Evolutionary conservation across 2,888 invertebrate species (phyloP).

Genomic region (Campaea margaritaria): DNA sequence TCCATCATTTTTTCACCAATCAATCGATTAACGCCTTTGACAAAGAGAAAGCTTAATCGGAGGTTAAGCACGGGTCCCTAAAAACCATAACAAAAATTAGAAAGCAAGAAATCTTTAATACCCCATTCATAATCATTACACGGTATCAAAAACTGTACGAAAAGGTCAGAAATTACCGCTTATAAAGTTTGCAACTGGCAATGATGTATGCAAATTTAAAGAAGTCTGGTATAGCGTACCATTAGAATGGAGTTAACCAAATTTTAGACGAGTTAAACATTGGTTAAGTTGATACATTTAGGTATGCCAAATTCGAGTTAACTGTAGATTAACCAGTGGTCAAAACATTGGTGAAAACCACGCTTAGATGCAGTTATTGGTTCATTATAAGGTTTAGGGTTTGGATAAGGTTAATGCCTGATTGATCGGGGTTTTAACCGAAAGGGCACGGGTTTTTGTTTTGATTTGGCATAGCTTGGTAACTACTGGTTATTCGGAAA

Average conservation of each 20-base stretch:
- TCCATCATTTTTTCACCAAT: slow-evolving; percentile 24
- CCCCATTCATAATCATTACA: slow-evolving; percentile 51
- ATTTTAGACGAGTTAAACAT: too few relatives aligned
- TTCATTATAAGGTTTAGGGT: slow-evolving; percentile 67
- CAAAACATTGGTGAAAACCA: too few relatives aligned
- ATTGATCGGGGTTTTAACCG: slow-evolving; percentile 48
- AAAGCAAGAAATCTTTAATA: slow-evolving; percentile 73
- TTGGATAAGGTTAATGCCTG: slow-evolving; percentile 52
- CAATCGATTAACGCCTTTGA: slow-evolving; percentile 25
- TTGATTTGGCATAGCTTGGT: slow-evolving; percentile 11
- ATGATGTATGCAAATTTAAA: slow-evolving; percentile 80
- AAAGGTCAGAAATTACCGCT: slow-evolving; percentile 62
- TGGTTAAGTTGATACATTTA: too few relatives aligned
- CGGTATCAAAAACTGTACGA: slow-evolving; percentile 46
- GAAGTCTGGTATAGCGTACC: slow-evolving; percentile 60
- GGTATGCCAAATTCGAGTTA: too few relatives aligned
- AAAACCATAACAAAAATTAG: slow-evolving; percentile 54
- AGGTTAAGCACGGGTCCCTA: slow-evolving; percentile 41
- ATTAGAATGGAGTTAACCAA: slow-evolving; percentile 54
- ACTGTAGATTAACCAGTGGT: too few relatives aligned
- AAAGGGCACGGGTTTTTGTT: slow-evolving; percentile 5
- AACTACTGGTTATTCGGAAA: not conserved
- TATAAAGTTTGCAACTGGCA: slow-evolving; percentile 68
- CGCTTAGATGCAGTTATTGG: slow-evolving; percentile 45
- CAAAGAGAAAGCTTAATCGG: slow-evolving; percentile 22